Conservation (phyloP, 2,888 invertebrate species). For the Caradrina clavipalpis region DNA sequence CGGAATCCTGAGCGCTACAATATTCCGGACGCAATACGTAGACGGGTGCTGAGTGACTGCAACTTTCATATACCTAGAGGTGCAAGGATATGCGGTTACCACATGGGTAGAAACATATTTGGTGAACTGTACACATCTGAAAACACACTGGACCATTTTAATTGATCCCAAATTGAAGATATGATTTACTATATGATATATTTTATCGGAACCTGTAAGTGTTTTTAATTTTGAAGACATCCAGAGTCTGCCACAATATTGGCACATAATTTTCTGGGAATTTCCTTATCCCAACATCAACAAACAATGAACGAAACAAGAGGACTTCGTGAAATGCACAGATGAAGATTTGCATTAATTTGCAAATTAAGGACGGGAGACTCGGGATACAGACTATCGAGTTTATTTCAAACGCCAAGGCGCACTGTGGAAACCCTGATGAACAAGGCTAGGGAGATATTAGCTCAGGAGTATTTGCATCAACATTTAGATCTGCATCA, state of each 20-base stretch:
- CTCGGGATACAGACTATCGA: conserved; percentile 22
- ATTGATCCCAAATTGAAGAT: conserved; percentile 4
- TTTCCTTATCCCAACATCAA: conserved; percentile 18
- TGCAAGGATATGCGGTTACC: conserved; percentile 21
- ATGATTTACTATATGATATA: no score
- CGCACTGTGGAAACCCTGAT: conserved; percentile 43
- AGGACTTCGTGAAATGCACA: no score
- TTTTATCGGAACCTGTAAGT: conserved; percentile 1
- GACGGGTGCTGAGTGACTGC: conserved; percentile 17
- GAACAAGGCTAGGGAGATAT: conserved; percentile 33
- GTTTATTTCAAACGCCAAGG: conserved; percentile 35
- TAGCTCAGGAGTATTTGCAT: conserved; percentile 36
- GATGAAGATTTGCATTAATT: conserved; percentile 24
- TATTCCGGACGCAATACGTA: conserved; percentile 8
- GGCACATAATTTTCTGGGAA: conserved; percentile 19
- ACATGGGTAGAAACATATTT: conserved; percentile 12
- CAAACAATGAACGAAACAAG: conserved; percentile 30
- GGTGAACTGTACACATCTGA: conserved; percentile 12
- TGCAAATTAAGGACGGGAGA: conserved; percentile 35
- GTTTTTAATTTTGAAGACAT: no score
- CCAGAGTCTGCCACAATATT: conserved; percentile 11
- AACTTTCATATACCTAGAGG: conserved; percentile 11
- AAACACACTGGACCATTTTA: conserved; percentile 13
- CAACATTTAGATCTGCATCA: conserved; percentile 28
- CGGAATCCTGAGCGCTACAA: conserved; percentile 21